A percentile compares a stretch with the other conserved stretches of the same genome.
Conservation (phyloP, 2,888 invertebrate species). For the Mongoloraphidia duomilia region DNA sequence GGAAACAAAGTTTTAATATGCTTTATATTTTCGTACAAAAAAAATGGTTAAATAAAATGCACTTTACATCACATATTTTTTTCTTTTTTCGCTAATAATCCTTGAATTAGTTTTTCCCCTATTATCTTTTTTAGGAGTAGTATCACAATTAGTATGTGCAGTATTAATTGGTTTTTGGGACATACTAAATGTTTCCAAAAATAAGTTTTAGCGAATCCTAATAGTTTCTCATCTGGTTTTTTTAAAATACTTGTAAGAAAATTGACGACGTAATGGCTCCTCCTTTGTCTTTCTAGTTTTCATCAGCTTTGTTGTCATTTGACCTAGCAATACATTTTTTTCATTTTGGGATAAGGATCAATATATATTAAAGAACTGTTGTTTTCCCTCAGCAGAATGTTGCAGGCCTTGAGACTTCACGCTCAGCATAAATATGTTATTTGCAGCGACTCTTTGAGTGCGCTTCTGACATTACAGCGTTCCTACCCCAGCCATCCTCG, state of each 20-base stretch:
- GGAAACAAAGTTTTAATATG: slow-evolving; percentile 11
- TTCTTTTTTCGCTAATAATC: not conserved
- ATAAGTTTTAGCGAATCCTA: slow-evolving; percentile 8
- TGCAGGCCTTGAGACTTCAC: too few relatives aligned
- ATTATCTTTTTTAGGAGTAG: not conserved
- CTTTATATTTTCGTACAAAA: too few relatives aligned
- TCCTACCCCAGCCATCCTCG: too few relatives aligned
- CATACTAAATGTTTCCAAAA: slow-evolving; percentile 5
- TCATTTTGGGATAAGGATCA: too few relatives aligned
- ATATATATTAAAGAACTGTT: too few relatives aligned
- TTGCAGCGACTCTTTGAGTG: too few relatives aligned
- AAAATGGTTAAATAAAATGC: too few relatives aligned
- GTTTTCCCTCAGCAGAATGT: slow-evolving; percentile 1
- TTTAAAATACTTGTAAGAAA: slow-evolving; percentile 8
- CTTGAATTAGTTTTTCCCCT: slow-evolving; percentile 2
- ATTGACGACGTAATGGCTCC: slow-evolving; percentile 3
- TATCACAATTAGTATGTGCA: slow-evolving; percentile 4
- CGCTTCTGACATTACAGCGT: too few relatives aligned
- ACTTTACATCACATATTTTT: slow-evolving; percentile 3
- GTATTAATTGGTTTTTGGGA: slow-evolving; percentile 9
- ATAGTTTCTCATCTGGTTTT: slow-evolving; percentile 3
- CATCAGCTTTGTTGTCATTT: too few relatives aligned
- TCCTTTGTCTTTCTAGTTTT: not conserved
- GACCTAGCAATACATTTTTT: too few relatives aligned
- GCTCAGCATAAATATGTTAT: too few relatives aligned